A percentile compares a stretch with the other conserved stretches of the same genome.
Conservation (phyloP, 2,888 invertebrate genomes). For the Vannuccia rotundouncinata region DNA sequence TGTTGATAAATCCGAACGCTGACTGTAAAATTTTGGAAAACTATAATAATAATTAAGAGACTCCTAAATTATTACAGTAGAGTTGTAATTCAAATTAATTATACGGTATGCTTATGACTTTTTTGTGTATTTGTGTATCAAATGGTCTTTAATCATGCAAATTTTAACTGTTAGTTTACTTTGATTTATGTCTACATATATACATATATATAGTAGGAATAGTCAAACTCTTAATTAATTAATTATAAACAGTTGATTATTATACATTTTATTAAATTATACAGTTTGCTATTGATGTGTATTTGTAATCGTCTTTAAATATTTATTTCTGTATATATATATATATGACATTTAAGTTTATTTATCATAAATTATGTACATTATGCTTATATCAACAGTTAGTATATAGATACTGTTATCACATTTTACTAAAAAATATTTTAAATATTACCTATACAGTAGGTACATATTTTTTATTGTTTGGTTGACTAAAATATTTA, state of each 20-base stretch:
- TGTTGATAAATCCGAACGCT: constrained; percentile 24
- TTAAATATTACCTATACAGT: constrained; percentile 25
- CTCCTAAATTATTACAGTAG: constrained; percentile 23
- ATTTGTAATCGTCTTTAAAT: constrained; percentile 26
- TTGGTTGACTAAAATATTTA: constrained; percentile 25
- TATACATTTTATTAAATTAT: constrained; percentile 26
- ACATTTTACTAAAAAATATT: constrained; percentile 7
- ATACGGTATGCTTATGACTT: too few relatives aligned
- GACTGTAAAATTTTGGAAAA: constrained; percentile 21
- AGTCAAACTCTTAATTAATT: constrained; percentile 26
- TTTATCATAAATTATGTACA: not conserved
- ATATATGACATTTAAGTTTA: constrained; percentile 3
- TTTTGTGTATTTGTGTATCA: too few relatives aligned
- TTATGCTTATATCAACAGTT: not conserved
- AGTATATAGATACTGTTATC: not conserved
- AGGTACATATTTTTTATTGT: constrained; percentile 31
- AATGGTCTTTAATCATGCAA: too few relatives aligned
- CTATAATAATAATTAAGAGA: constrained; percentile 20
- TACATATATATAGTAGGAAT: constrained; percentile 26
- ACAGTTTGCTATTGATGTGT: constrained; percentile 19
- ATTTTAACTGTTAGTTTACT: constrained; percentile 14
- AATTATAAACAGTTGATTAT: constrained; percentile 18
- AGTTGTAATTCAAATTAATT: too few relatives aligned
- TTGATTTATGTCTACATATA: constrained; percentile 7
- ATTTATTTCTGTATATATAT: too few relatives aligned